A percentile compares a stretch with the other conserved stretches of the same genome.
These are phyloP conservation scores for Conus betulinus DNA, from an alignment of 1,140 invertebrate species.

Conservation along the genomic window DNA sequence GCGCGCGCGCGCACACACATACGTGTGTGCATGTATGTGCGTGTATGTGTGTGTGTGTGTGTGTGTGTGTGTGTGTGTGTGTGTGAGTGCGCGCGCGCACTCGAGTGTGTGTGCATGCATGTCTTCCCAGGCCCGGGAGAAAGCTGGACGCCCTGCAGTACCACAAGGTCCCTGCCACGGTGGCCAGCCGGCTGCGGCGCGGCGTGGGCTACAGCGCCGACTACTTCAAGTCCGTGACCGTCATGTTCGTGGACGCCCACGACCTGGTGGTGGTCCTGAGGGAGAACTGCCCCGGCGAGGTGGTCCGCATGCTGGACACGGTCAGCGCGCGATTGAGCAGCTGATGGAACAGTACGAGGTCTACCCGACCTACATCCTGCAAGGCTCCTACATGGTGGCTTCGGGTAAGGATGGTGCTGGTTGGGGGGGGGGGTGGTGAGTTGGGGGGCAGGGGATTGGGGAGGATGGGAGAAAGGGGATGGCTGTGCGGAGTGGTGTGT, in stretches of 20 bases:
- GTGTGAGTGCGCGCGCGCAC: too few relatives aligned
- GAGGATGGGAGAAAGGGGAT: not conserved
- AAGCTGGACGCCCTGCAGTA: conserved; percentile 64
- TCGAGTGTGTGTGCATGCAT: not conserved
- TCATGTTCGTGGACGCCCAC: conserved; percentile 71
- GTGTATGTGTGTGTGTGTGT: too few relatives aligned
- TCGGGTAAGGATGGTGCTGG: conserved; percentile 43
- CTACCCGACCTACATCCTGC: conserved; percentile 53
- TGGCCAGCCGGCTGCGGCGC: conserved; percentile 42
- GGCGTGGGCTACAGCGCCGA: conserved; percentile 33
- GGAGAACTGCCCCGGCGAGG: conserved; percentile 43
- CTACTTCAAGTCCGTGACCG: conserved; percentile 63
- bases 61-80: too few relatives aligned
- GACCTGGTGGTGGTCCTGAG: conserved; percentile 45
- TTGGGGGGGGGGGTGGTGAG: too few relatives aligned
- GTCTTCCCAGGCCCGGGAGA: conserved; percentile 32
- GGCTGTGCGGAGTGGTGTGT: too few relatives aligned
- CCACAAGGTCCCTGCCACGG: conserved; percentile 76
- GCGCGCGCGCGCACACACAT: too few relatives aligned
- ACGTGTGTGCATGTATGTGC: too few relatives aligned
- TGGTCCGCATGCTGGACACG: conserved; percentile 43
- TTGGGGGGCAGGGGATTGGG: too few relatives aligned
- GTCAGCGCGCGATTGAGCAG: conserved; percentile 50
- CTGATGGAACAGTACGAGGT: conserved; percentile 52
- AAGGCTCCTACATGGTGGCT: conserved; percentile 61